Conservation (phyloP, 2,888 invertebrate genomes). For the Cosmopolites sordidus region DNA sequence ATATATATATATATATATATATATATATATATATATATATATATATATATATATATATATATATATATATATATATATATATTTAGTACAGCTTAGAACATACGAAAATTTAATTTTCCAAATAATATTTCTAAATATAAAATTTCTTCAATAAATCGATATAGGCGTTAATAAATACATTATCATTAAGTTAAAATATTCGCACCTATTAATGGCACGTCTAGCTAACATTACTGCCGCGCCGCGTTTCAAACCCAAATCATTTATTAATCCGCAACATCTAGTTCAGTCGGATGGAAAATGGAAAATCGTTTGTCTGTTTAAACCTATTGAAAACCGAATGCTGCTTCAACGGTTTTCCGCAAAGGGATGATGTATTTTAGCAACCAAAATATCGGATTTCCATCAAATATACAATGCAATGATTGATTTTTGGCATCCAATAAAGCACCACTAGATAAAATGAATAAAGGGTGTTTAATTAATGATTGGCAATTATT, state of each 20-base stretch:
- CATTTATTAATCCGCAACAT: neutral
- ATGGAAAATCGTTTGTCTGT: neutral
- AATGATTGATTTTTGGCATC: neutral
- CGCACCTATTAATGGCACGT: too few relatives aligned
- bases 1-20: too few relatives aligned
- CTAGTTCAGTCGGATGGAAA: neutral
- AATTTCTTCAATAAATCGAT: too few relatives aligned
- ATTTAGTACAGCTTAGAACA: too few relatives aligned
- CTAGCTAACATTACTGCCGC: too few relatives aligned
- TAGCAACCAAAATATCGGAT: neutral
- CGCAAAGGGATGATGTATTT: neutral
- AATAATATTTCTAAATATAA: too few relatives aligned
- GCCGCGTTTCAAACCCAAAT: neutral
- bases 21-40: too few relatives aligned
- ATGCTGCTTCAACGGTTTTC: conserved; percentile 5
- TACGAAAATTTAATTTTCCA: too few relatives aligned
- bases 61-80: too few relatives aligned
- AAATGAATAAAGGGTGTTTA: neutral
- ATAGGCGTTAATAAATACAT: too few relatives aligned
- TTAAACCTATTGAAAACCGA: conserved; percentile 18
- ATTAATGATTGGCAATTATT: neutral
- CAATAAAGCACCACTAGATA: neutral
- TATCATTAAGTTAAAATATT: too few relatives aligned
- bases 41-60: too few relatives aligned
- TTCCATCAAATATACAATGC: neutral